These are phyloP conservation scores for Erebia ligea DNA, from an alignment of 2,888 invertebrate species.

Conservation along the genomic window DNA sequence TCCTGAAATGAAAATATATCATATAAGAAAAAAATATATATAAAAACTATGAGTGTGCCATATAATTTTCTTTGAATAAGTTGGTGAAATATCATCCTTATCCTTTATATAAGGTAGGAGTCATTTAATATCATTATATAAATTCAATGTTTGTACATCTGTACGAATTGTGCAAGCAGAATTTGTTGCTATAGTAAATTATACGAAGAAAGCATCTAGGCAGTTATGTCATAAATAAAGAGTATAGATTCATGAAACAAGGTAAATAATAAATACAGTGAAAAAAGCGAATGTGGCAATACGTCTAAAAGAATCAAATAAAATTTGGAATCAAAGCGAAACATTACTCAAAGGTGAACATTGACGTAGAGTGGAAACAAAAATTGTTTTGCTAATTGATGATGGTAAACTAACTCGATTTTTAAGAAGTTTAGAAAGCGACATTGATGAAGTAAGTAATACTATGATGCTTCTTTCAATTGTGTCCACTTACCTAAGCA, in stretches of 20 bases:
- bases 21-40: not conserved
- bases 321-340: conserved; percentile 80
- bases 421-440: conserved; percentile 62
- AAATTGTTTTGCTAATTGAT: conserved; percentile 59
- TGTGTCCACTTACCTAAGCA: conserved; percentile 81
- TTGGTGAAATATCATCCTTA: not conserved
- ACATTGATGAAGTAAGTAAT: conserved; percentile 58
- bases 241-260: conserved; percentile 46
- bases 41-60: conserved; percentile 19
- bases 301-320: conserved; percentile 60
- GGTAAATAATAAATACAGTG: conserved; percentile 51
- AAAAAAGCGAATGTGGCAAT: conserved; percentile 61
- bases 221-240: conserved; percentile 10
- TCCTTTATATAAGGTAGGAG: not conserved
- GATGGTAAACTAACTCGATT: conserved; percentile 55
- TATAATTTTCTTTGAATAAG: not conserved
- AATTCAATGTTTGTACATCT: not conserved
- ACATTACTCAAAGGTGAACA: conserved; percentile 76
- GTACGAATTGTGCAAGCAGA: conserved; percentile 6
- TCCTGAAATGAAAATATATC: conserved; percentile 64
- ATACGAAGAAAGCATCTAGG: conserved; percentile 25
- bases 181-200: conserved; percentile 1
- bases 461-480: conserved; percentile 61
- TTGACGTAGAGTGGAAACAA: conserved; percentile 55
- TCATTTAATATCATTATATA: not conserved